Conservation (phyloP, 2,888 invertebrate genomes). For the Poecilobothrus nobilitatus region DNA sequence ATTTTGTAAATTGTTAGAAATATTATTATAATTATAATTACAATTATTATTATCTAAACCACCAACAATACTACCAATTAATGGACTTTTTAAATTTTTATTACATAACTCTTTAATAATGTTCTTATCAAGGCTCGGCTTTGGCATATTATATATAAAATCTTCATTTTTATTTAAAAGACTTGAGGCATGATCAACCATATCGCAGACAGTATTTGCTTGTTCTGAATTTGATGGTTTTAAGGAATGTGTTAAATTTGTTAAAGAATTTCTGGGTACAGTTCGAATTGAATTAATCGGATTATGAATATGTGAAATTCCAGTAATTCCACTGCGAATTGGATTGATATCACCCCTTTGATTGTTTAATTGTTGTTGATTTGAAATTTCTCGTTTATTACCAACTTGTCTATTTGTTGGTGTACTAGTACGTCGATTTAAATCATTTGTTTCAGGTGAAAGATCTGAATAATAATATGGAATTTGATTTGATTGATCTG, state of each 20-base stretch:
- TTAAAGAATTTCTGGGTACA: slow-evolving; percentile 1
- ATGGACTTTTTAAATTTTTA: slow-evolving; percentile 18
- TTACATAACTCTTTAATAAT: slow-evolving; percentile 18
- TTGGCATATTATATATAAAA: slow-evolving; percentile 29
- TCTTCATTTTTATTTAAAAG: slow-evolving; percentile 37
- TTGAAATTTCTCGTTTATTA: not conserved
- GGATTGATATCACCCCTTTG: slow-evolving; percentile 56
- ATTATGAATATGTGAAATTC: slow-evolving; percentile 65
- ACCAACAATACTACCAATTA: slow-evolving; percentile 9
- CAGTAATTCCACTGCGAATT: slow-evolving; percentile 50
- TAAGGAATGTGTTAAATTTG: not conserved
- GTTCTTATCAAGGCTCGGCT: slow-evolving; percentile 16
- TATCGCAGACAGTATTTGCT: not conserved
- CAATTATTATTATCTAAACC: slow-evolving; percentile 7
- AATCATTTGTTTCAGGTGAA: slow-evolving; percentile 42
- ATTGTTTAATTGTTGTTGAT: slow-evolving; percentile 54
- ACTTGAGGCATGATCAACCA: not conserved
- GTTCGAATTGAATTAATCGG: slow-evolving; percentile 48
- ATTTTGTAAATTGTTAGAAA: not conserved
- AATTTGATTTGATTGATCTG: slow-evolving; percentile 53
- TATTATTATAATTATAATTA: not conserved
- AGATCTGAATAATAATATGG: slow-evolving; percentile 80
- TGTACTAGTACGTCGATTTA: not conserved
- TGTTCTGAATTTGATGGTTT: not conserved
- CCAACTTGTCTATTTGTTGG: not conserved